Base-by-base conservation (phyloP, 2,113 vertebrate genomes). In the Burhinus oedicnemus region DNA sequence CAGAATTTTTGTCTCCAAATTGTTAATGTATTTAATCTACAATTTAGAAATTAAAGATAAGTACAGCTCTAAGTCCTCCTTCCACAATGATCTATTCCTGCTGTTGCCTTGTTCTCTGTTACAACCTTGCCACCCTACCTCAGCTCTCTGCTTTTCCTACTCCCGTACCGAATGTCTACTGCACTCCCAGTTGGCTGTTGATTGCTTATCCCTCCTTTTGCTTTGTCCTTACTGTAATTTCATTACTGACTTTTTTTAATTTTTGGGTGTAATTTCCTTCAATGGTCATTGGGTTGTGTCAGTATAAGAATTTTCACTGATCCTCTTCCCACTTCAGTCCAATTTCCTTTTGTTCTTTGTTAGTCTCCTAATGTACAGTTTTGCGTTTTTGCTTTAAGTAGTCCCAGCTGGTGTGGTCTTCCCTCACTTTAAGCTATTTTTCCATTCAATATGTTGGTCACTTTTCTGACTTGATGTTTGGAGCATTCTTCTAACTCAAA, bases 391-490 rank as follows among this genome's bases (percentile, higher is more conserved):
- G 10, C 29, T 69, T 44, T 18, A 42, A 25, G 9, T 77, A 32
- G 6, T 72, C 27, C 26, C 3, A 65, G 13, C 8, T 65, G 26
- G 8, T 44, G 7, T 72, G 52, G 10, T 76, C 20, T 58, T 86
- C 32, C 27, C 32, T 78, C 14, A 6, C 42, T 32, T 40, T 5
- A 19, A 32, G 51, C 29, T 86, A 32, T 61, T 57, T 76, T 75
- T 78, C 72, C 1, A 0, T 47, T 68, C 22, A 40, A 7, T 66
- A 13, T 22, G 2, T 26, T 55, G 9, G 4, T 60, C 8, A 2
- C 12, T 82, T 47, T 70, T 71, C 32, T 71, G 32, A n/a, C 17
- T 38, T 78, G 30, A 15, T 27, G 8, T 81, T 61, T 79, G 45
- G 55, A 71, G 29, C 26, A 42, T 8, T 77, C 8, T 11, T 61